These are phyloP conservation scores for Albula goreensis DNA, from an alignment of 2,113 vertebrate species.

Conservation along the genomic window DNA sequence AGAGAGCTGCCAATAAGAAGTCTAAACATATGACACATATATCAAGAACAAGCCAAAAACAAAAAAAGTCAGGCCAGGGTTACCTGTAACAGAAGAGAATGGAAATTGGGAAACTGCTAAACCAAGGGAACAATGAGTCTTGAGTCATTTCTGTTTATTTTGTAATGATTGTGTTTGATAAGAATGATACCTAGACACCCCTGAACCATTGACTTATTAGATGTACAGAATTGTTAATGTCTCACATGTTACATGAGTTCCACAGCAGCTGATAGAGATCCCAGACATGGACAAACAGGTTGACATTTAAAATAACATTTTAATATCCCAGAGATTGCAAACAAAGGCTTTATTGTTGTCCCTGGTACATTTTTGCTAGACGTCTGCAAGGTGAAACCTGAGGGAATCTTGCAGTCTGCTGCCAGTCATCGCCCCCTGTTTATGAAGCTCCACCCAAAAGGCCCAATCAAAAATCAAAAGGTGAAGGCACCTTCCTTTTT, in stretches of 20 bases:
- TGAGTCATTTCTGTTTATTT: background rate
- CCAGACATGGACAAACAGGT: constrained; percentile 14
- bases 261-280: background rate
- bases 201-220: background rate
- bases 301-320: constrained; percentile 26
- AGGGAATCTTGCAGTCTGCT: background rate
- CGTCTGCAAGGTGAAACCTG: constrained; percentile 18
- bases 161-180: background rate
- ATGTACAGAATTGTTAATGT: background rate
- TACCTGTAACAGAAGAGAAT: background rate
- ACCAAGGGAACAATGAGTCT: background rate
- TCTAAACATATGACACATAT: background rate
- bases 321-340: background rate
- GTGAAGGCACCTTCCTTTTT: background rate
- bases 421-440: background rate
- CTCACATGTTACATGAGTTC: background rate
- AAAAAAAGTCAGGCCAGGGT: background rate
- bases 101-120: background rate
- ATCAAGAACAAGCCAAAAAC: background rate
- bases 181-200: background rate
- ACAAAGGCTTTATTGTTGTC: constrained; percentile 16
- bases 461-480: background rate
- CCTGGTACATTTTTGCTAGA: background rate
- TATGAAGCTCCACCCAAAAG: background rate
- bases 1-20: background rate